Conservation (phyloP, 2,888 invertebrate species). For the Melipona beecheii region DNA sequence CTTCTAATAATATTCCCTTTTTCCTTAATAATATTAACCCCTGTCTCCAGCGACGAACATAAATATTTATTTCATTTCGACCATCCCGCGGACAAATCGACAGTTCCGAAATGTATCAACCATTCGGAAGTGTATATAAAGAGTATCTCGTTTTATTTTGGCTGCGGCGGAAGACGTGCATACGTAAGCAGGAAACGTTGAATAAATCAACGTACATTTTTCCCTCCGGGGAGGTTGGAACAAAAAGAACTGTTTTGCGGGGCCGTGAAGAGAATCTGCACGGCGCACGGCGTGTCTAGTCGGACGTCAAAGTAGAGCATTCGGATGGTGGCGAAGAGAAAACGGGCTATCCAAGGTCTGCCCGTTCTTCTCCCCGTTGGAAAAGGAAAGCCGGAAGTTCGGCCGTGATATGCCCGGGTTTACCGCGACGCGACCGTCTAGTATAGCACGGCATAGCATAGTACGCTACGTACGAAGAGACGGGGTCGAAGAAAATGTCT, state of each 20-base stretch:
- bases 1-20: neutral
- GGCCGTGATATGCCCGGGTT: constrained; percentile 11
- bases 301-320: constrained; percentile 18
- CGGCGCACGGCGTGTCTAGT: neutral
- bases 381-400: constrained; percentile 42
- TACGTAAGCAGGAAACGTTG: neutral
- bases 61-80: constrained; percentile 20
- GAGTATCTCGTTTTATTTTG: neutral
- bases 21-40: neutral
- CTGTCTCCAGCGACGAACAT: neutral
- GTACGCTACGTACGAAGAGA: constrained; percentile 27
- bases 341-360: no score
- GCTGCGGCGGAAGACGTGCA: no score
- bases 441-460: no score
- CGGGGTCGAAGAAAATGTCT: constrained; percentile 51
- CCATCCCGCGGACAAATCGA: neutral
- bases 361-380: constrained; percentile 17
- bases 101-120: neutral
- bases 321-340: constrained; percentile 7
- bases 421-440: neutral
- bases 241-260: no score
- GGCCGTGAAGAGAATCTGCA: neutral
- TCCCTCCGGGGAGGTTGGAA: neutral
- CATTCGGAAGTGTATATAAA: neutral
- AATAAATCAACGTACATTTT: neutral